Percentiles rank a stretch among this genome's conserved stretches.
phyloP scores from a whole-genome alignment of 1,140 invertebrate genomes.

The Diabrotica virgifera region DNA sequence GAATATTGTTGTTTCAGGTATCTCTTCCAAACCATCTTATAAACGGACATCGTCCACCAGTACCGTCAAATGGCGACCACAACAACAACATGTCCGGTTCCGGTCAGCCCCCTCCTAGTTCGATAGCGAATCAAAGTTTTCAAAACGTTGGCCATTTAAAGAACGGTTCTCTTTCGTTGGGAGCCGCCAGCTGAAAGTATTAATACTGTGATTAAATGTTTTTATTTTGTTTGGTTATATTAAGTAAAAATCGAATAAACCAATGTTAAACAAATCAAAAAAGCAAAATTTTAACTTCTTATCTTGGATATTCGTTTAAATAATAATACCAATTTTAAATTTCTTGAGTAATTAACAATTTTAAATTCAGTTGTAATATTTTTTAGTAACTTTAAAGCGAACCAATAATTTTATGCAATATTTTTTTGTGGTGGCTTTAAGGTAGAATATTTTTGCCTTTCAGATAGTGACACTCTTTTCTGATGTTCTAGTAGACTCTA shows the following conservation, averaged over 20 bases:
- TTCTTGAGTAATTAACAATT: too few relatives aligned
- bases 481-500: too few relatives aligned
- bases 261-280: neutral
- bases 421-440: too few relatives aligned
- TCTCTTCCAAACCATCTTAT: slow-evolving; percentile 44
- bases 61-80: slow-evolving; percentile 44
- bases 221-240: neutral
- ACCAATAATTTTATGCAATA: too few relatives aligned
- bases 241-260: neutral
- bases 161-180: slow-evolving; percentile 42
- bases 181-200: slow-evolving; percentile 47
- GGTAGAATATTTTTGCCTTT: too few relatives aligned
- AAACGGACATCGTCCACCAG: slow-evolving; percentile 43
- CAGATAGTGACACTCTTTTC: too few relatives aligned
- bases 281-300: too few relatives aligned
- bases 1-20: slow-evolving; percentile 38
- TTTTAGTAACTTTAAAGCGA: too few relatives aligned
- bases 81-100: slow-evolving; percentile 48
- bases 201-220: slow-evolving; percentile 35
- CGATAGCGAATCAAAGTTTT: slow-evolving; percentile 40
- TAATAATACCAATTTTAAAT: too few relatives aligned
- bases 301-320: too few relatives aligned
- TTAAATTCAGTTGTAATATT: too few relatives aligned
- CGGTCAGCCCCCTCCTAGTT: slow-evolving; percentile 39
- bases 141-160: slow-evolving; percentile 42